Base-by-base conservation (phyloP, 2,888 invertebrate species). In the Pseudeuparius sepicola region DNA sequence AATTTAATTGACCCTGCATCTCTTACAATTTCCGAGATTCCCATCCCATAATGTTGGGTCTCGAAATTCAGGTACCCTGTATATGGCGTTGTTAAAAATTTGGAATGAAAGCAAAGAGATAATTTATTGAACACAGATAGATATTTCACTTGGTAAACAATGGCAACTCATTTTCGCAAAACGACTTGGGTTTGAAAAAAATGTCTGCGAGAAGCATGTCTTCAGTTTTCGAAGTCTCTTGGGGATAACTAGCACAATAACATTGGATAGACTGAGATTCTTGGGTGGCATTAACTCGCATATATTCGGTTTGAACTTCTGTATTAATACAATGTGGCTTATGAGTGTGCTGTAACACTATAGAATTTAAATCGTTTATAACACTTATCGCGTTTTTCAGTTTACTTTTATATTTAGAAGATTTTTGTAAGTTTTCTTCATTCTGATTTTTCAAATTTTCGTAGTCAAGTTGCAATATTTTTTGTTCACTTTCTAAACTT, bases 301-400 rank as follows among this genome's bases (percentile, higher is more conserved):
- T 9, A 23, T n/a, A 14, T 12, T 40, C 38, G 1, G 46, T 48
- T 36, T 48, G 46, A 13, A 39, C 43, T 20, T 34, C 37, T 3
- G 13, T 13, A 18, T 29, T 24, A 14, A 3, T 29, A 23, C 14
- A 24, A 5, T 40, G 34, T 2, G 42, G 42, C 34, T 41, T 47
- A 13, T 16, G 27, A 3, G 37, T 37, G 14, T 36, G 33, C 14
- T 42, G 37, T 5, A 41, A 26, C 7, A 47, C 29, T 25, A 47
- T 37, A 11, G 36, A 42, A 14, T 47, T 48, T 18, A 48, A 28
- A 20, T 46, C 46, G 10, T 42, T 46, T 4, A 48, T 44, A 12
- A 48, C 43, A 23, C 40, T 37, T 4, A 48, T 44, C 4, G 48
- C 45, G 25, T 42, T 45, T 31, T 43, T 47, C 16, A 48, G 26